Evolutionary conservation across 2,888 invertebrate species (phyloP), one percentile per base, ranked within the genome.

Genomic region (Cantharis nigra): DNA sequence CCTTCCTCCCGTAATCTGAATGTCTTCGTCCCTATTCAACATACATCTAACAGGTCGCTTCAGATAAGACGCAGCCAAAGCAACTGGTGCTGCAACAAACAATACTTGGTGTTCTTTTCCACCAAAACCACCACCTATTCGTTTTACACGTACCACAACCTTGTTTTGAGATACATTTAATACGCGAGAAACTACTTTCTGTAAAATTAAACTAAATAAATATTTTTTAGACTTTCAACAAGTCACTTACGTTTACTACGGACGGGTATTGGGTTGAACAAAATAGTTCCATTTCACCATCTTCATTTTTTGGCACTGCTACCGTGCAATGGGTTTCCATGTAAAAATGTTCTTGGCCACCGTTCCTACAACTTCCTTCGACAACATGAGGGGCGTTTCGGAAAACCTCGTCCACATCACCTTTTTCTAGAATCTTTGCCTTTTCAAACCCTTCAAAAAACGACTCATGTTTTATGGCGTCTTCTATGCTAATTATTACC

Each of bases 271-370:
- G 98, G 7, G 95, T 94, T 0, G 97, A 94, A 81, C 93, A 92
- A 85, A 94, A 94, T 70, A 98, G 88, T 86, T 97, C 97, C 76
- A 98, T 88, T 88, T 98, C 98, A 80, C 95, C 93, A 77, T 94
- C 94, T 86, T 96, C 96, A 83, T 91, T 92, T 82, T 92, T 93
- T 0, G 96, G 96, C 67, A 94, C 89, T 0, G 92, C 95, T 77
- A 95, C 89, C 2, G 92, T 89, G 0, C 92, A 92, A 79, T 96
- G 93, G 0, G 98, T 97, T 89, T 99, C 99, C 83, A 99, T 89
- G 88, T 98, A 99, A 88, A 99, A 98, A 87, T 99, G 99, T 86
- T 98, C 98, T 88, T 99, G 98, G 0, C 96, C 97, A 11, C 97
- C 97, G 85, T 96, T 94, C 76, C 94, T 90, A 67, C 93, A 90